phyloP scores from a whole-genome alignment of 2,888 invertebrate species.

The Conistra vaccinii region DNA sequence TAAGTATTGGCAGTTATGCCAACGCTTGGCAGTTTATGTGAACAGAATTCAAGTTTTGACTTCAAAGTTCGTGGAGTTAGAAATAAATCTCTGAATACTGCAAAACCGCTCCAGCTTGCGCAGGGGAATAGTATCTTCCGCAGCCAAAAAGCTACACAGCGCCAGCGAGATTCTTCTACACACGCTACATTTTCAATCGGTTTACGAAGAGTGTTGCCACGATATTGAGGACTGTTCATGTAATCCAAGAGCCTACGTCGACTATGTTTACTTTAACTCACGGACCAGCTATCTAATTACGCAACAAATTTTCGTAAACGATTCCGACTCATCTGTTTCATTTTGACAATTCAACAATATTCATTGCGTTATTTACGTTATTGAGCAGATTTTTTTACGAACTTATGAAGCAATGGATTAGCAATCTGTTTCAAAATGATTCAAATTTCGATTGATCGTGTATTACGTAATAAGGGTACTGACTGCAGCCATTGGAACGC shows the following conservation, averaged over 20 bases:
- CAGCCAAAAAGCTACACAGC: not conserved
- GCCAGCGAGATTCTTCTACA: slow-evolving; percentile 11
- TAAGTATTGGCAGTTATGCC: slow-evolving; percentile 25
- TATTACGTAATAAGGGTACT: too few species aligned
- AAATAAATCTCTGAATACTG: slow-evolving; percentile 10
- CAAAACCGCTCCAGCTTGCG: not conserved
- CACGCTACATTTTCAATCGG: slow-evolving; percentile 20
- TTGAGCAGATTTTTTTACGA: too few species aligned
- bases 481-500: slow-evolving; percentile 25
- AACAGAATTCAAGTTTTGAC: slow-evolving; percentile 3
- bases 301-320: too few species aligned
- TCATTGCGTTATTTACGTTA: too few species aligned
- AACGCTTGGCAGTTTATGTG: slow-evolving; percentile 31
- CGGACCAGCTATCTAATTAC: too few species aligned
- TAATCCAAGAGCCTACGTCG: not conserved
- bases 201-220: slow-evolving; percentile 12
- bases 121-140: not conserved
- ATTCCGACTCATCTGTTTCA: too few species aligned
- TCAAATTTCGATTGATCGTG: too few species aligned
- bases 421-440: too few species aligned
- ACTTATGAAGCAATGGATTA: too few species aligned
- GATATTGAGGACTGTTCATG: not conserved
- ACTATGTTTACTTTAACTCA: not conserved
- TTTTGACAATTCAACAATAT: too few species aligned
- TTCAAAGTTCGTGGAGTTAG: slow-evolving; percentile 14